A percentile compares a stretch with the other conserved stretches of the same genome.
These are phyloP conservation scores for Choristoneura rosaceana DNA, from an alignment of 2,888 invertebrate species.

Conservation along the genomic window DNA sequence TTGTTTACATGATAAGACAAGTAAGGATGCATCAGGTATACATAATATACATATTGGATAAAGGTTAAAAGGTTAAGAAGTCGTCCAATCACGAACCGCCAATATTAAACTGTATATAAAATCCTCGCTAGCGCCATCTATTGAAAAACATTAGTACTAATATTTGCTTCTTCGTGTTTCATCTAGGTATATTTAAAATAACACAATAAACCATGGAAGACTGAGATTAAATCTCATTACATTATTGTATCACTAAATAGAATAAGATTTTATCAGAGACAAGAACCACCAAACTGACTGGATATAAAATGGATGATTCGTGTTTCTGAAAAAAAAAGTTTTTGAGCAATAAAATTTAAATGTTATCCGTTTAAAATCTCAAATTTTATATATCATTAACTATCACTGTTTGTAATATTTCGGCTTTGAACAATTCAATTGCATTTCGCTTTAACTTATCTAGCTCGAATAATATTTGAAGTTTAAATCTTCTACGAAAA, in stretches of 20 bases:
- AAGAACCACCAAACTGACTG: background rate
- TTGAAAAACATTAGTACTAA: background rate
- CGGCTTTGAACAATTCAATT: conserved; percentile 5
- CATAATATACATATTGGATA: background rate
- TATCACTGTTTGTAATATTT: background rate
- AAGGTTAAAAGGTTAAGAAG: background rate
- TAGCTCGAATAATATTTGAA: conserved; percentile 13
- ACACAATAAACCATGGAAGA: conserved; percentile 11
- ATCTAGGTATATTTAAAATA: background rate
- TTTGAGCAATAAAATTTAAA: conserved; percentile 11
- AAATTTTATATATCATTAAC: conserved; percentile 5
- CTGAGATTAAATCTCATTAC: conserved; percentile 31
- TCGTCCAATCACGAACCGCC: background rate
- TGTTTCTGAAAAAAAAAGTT: conserved; percentile 5
- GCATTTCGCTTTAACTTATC: conserved; percentile 6
- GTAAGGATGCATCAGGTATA: too few relatives aligned
- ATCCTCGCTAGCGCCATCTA: background rate
- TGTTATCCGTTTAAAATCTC: conserved; percentile 11
- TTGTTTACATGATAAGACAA: too few relatives aligned
- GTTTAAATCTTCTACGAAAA: conserved; percentile 9
- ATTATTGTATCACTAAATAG: conserved; percentile 3
- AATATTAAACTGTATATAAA: background rate
- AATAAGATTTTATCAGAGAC: conserved; percentile 7
- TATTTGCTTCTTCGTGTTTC: background rate
- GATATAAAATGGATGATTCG: background rate